Base-by-base conservation (phyloP, 1,140 invertebrate genomes). In the Bombus turneri region DNA sequence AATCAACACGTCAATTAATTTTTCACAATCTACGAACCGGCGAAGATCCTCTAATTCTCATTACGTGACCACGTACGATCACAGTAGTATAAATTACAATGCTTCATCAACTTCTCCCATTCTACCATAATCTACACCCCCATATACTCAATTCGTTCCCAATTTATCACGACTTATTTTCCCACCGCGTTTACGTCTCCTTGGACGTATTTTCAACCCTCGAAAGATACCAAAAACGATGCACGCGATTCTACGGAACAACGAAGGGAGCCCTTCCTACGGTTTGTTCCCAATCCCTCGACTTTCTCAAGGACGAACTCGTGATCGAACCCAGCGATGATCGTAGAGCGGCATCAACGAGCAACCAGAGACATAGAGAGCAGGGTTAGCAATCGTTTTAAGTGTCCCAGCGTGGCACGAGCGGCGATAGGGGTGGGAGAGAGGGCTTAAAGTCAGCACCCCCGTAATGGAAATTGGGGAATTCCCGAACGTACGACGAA, bases 381-480 rank as follows among this genome's bases (percentile, higher is more conserved):
- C 68, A 41, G 64, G 75, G 77, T 87, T 73, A 71, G 79, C 88
- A 81, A 87, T 85, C 86, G 91, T 87, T 86, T 83, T 71, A 83
- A 80, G 75, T 88, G 83, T 83, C 83, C 64, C 86, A 72, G 28
- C 47, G 85, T 57, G 59, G 62, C 47, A 28, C 28, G 71, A 69
- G 68, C 69, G 25, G 28, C 2, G 22, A n/a, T 18, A 3, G 1
- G 69, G 10, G 2, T 25, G 22, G 10, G 79, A 47, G 37, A 64
- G 80, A 31, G 78, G 71, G 91, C 90, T 93, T 93, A 87, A 92
- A 94, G 91, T 90, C 88, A 88, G 86, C 85, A 90, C 84, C 91
- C 88, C 79, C 72, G 87, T 91, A 88, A 92, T 92, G 92, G 91
- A 94, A 94, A 94, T 95, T 93, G 91, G 93, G 93, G 93, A 94